phyloP scores from a whole-genome alignment of 2,888 invertebrate genomes.

The Trichogramma evanescens region DNA sequence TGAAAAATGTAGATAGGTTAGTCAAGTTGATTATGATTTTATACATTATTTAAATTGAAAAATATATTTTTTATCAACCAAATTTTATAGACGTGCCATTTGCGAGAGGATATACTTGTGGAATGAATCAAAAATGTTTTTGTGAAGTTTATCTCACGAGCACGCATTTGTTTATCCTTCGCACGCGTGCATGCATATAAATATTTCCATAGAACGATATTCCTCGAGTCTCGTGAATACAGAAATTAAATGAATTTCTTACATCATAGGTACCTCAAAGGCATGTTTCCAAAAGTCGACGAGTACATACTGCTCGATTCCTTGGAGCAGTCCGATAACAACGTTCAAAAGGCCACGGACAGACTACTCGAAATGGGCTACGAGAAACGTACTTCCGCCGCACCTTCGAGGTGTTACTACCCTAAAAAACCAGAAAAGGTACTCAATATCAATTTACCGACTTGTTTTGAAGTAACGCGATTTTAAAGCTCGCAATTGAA shows the following conservation, averaged over 20 bases:
- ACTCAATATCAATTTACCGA: not conserved
- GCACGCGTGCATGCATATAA: no score
- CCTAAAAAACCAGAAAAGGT: not conserved
- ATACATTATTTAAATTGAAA: constrained; percentile 8
- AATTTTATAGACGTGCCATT: no score
- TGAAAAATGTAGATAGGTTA: constrained; percentile 34
- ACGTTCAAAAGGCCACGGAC: constrained; percentile 82
- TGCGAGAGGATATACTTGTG: no score
- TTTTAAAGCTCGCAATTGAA: not conserved
- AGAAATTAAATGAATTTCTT: not conserved
- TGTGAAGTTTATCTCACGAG: no score
- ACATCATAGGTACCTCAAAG: constrained; percentile 72
- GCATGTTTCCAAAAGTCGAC: constrained; percentile 83
- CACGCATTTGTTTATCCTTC: no score
- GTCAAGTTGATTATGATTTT: constrained; percentile 25
- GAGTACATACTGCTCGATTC: constrained; percentile 80
- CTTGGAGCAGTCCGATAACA: constrained; percentile 79
- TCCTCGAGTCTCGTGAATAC: not conserved
- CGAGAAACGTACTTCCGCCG: constrained; percentile 63
- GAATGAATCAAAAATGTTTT: no score
- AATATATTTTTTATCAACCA: not conserved
- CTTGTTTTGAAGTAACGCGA: not conserved
- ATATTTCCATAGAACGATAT: not conserved
- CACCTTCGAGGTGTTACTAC: constrained; percentile 46
- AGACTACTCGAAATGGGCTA: constrained; percentile 75